Percentiles rank a stretch among this genome's conserved stretches.
Conservation (phyloP, 2,888 invertebrate species). For the Panopea generosa region DNA sequence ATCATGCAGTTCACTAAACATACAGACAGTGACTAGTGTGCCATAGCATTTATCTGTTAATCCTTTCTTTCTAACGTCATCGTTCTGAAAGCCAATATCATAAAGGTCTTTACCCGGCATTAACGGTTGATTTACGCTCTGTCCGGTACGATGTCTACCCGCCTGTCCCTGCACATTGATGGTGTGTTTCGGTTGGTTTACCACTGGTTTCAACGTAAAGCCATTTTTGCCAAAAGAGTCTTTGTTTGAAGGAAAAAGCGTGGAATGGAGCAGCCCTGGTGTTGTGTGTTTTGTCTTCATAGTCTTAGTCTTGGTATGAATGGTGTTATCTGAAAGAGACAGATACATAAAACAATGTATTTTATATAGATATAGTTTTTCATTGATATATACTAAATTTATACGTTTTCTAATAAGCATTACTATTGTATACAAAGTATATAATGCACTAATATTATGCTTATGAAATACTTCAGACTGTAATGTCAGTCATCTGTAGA, state of each 20-base stretch:
- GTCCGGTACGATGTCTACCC: not conserved
- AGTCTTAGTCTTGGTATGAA: conserved; percentile 15
- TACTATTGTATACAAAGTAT: no score
- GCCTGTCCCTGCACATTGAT: not conserved
- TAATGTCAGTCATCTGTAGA: no score
- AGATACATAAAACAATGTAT: no score
- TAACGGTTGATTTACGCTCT: conserved; percentile 6
- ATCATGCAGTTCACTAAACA: conserved; percentile 25
- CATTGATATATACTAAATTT: no score
- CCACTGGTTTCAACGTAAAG: not conserved
- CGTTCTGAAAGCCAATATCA: conserved; percentile 37
- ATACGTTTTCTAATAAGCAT: no score
- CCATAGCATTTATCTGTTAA: conserved; percentile 39
- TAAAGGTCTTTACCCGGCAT: conserved; percentile 49
- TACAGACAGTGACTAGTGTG: conserved; percentile 52
- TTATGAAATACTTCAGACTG: no score
- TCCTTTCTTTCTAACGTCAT: conserved; percentile 16
- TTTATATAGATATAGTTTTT: no score
- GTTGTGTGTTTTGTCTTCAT: not conserved
- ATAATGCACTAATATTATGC: no score
- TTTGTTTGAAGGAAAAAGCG: not conserved
- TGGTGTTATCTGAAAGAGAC: conserved; percentile 50
- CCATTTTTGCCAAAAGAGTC: not conserved
- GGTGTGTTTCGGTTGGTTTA: not conserved
- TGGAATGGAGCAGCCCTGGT: conserved; percentile 3